Percentiles rank a stretch among this genome's conserved stretches.
phyloP scores from a whole-genome alignment of 2,888 invertebrate species.

The Rhopalosiphum nymphaeae region DNA sequence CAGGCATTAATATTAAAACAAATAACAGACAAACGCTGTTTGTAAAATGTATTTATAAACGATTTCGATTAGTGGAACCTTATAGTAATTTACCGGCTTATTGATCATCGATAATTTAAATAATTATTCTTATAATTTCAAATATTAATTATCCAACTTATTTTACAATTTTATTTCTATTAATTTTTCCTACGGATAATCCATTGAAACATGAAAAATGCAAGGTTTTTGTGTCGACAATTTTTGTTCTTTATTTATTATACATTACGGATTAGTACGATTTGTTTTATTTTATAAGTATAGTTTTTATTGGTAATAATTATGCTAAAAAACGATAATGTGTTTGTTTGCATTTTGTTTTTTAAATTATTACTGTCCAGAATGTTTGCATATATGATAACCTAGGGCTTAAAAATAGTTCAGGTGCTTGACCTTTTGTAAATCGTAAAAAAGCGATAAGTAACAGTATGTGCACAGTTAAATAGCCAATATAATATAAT shows the following conservation, averaged over 20 bases:
- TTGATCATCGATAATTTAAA: not conserved
- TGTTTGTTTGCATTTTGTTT: not conserved
- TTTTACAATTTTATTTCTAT: not conserved
- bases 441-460: not conserved
- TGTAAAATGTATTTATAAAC: not conserved
- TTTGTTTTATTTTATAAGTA: not conserved
- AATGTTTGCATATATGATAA: slow-evolving; percentile 1
- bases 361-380: slow-evolving; percentile 3
- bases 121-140: not conserved
- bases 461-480: not conserved
- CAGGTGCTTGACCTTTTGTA: slow-evolving; percentile 11
- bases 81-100: not conserved
- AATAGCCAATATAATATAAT: not conserved
- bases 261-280: not conserved
- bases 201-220: not conserved
- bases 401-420: slow-evolving; percentile 6
- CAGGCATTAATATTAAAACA: not conserved
- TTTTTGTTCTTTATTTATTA: not conserved
- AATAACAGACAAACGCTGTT: not conserved
- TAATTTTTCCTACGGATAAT: not conserved
- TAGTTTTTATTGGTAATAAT: not conserved
- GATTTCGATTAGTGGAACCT: not conserved
- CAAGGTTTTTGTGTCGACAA: not conserved
- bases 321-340: not conserved
- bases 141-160: too few relatives aligned